Evolutionary conservation across 2,113 vertebrate species (phyloP).

Genomic region (human): DNA sequence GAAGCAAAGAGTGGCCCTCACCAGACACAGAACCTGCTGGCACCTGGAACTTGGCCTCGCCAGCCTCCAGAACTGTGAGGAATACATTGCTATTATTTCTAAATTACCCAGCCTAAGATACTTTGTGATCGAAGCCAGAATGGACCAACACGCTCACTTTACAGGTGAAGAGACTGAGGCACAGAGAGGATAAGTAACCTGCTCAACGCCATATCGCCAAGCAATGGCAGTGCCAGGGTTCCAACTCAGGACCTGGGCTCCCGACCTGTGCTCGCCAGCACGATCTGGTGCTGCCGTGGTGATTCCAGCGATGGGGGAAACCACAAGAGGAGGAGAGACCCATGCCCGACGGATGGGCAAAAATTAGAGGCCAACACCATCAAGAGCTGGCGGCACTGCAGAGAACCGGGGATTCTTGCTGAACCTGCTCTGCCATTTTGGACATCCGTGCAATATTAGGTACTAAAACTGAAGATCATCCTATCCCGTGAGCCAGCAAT

Average conservation of each 20-base stretch:
- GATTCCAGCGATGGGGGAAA: background rate
- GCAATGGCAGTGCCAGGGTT: background rate
- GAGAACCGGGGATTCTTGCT: too few species aligned
- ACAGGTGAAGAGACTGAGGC: background rate
- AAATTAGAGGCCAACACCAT: background rate
- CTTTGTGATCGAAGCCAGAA: too few species aligned
- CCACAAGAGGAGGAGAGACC: background rate
- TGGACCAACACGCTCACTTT: background rate
- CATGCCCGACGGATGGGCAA: background rate
- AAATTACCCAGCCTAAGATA: background rate
- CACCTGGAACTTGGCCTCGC: background rate
- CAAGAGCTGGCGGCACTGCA: background rate
- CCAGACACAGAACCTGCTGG: background rate
- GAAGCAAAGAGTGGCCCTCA: background rate
- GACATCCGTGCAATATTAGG: background rate
- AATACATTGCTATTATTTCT: background rate
- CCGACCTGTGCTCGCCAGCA: too few species aligned
- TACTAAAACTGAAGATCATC: too few species aligned
- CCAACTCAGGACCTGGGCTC: background rate
- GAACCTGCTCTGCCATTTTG: fast-evolving
- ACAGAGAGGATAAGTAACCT: background rate
- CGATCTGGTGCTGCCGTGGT: fast-evolving
- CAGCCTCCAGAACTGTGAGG: background rate
- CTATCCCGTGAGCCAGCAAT: background rate
- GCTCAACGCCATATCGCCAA: background rate